Percentiles rank a stretch among this genome's conserved stretches.
Evolutionary conservation across 2,797 vertebrate species (phyloP).

Genomic region (Betta splendens): DNA sequence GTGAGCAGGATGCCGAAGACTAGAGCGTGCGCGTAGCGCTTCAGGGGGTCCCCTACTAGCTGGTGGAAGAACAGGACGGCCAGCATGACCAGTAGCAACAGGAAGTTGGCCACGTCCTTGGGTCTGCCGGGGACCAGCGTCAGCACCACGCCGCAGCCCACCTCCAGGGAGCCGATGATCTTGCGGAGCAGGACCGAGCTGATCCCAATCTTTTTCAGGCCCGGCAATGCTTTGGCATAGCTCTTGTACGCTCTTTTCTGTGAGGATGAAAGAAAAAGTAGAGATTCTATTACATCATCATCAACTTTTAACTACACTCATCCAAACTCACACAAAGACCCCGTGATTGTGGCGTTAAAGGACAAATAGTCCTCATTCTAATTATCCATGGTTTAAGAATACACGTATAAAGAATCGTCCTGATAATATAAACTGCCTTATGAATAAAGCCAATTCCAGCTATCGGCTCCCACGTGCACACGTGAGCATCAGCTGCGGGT

Average conservation of each 20-base stretch:
- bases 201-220: constrained; percentile 94
- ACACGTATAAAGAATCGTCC: not conserved
- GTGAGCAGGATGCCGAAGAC: constrained; percentile 98
- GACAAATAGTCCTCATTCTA: constrained; percentile 11
- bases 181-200: constrained; percentile 96
- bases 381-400: too few relatives aligned
- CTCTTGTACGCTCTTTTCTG: constrained; percentile 99
- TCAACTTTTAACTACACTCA: not conserved
- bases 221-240: constrained; percentile 94
- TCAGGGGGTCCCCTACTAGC: constrained; percentile 96
- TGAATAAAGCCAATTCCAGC: not conserved
- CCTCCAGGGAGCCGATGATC: constrained; percentile 94
- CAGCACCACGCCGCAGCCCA: constrained; percentile 94
- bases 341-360: not conserved
- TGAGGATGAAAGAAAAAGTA: constrained; percentile 61
- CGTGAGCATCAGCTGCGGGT: constrained; percentile 77
- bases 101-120: constrained; percentile 97
- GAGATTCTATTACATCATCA: constrained; percentile 3
- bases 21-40: constrained; percentile 96
- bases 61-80: constrained; percentile 98
- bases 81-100: constrained; percentile 94
- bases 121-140: constrained; percentile 94
- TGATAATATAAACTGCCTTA: not conserved
- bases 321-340: not conserved
- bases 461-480: constrained; percentile 12